Conservation (phyloP, 2,113 vertebrate species). For the Pterophyllum scalare region DNA sequence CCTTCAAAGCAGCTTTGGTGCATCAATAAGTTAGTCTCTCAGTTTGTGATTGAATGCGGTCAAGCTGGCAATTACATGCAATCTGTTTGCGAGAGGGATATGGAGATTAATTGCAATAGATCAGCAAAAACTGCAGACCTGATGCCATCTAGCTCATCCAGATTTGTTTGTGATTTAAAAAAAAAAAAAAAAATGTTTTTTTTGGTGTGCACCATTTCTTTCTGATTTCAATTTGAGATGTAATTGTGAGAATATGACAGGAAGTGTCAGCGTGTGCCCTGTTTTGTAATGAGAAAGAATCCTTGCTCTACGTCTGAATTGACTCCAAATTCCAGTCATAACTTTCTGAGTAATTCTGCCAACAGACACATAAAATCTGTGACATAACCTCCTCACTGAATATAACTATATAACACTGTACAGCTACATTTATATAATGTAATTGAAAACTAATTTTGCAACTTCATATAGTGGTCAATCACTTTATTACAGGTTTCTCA, state of each 20-base stretch:
- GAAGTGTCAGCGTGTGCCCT: accelerated
- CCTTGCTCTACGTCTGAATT: neutral
- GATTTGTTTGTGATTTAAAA: neutral
- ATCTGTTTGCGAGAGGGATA: neutral
- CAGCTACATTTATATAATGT: neutral
- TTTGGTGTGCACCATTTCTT: neutral
- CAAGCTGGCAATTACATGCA: neutral
- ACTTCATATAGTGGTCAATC: neutral
- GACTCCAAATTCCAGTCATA: neutral
- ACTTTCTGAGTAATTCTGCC: neutral
- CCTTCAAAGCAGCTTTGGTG: neutral
- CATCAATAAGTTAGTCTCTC: neutral
- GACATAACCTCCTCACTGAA: neutral
- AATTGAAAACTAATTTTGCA: neutral
- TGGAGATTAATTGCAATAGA: neutral
- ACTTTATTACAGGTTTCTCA: too few species aligned
- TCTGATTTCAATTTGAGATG: neutral
- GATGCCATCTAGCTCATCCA: too few species aligned
- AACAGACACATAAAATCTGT: neutral
- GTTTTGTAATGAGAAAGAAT: neutral
- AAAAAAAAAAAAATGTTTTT: too few species aligned
- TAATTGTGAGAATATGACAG: neutral
- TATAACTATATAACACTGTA: neutral
- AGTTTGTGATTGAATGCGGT: neutral
- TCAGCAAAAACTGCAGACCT: neutral